These are phyloP conservation scores for Dascillus cervinus DNA, from an alignment of 2,888 invertebrate genomes.

Conservation along the genomic window DNA sequence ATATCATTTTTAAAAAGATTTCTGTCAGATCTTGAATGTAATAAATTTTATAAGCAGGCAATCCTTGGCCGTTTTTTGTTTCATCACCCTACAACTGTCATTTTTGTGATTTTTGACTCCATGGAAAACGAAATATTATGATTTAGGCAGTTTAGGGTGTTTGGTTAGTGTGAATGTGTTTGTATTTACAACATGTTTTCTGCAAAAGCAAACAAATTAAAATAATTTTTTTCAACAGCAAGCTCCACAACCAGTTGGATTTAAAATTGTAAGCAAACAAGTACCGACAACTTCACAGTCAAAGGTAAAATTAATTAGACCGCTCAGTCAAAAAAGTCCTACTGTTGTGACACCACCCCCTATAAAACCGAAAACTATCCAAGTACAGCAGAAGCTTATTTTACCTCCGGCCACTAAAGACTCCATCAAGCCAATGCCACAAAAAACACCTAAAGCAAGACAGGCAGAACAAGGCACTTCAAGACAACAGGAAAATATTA, in stretches of 20 bases:
- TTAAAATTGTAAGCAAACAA: conserved; percentile 22
- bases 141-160: no score
- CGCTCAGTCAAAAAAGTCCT: conserved; percentile 24
- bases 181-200: no score
- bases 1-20: no score
- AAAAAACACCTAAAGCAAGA: conserved; percentile 31
- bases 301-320: conserved; percentile 36
- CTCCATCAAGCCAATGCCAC: conserved; percentile 26
- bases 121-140: no score
- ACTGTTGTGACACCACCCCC: conserved; percentile 23
- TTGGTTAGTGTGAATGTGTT: no score
- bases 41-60: no score
- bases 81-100: no score
- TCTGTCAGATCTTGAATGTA: no score
- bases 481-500: conserved; percentile 54
- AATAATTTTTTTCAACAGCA: conserved; percentile 4
- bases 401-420: conserved; percentile 23
- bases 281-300: conserved; percentile 35
- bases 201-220: no score
- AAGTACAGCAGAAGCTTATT: conserved; percentile 20
- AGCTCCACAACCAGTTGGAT: no score
- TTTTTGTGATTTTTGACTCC: no score
- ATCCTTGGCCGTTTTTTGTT: no score
- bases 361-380: conserved; percentile 30
- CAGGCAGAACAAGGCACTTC: conserved; percentile 24